These are phyloP conservation scores for Epistrophella euchroma DNA, from an alignment of 2,888 invertebrate genomes.

Conservation along the genomic window DNA sequence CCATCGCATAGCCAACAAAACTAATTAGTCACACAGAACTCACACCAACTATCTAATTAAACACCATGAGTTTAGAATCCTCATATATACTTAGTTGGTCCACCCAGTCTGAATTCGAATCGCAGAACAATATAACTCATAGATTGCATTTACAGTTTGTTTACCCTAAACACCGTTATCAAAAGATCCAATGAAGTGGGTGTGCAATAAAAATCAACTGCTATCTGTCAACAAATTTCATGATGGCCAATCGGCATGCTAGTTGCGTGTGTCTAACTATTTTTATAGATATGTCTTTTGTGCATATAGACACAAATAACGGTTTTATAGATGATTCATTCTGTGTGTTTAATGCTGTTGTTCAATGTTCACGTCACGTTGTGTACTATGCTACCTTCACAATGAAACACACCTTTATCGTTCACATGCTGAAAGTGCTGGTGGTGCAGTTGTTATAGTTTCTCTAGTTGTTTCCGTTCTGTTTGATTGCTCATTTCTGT, in stretches of 20 bases:
- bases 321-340: constrained; percentile 11
- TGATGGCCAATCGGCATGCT: constrained; percentile 1
- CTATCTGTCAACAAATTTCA: constrained; percentile 52
- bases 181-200: constrained; percentile 35
- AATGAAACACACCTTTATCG: neutral
- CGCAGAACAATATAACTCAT: neutral
- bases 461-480: constrained; percentile 47
- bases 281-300: neutral
- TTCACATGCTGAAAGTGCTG: neutral
- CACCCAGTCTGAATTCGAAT: no score
- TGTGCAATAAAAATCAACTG: constrained; percentile 47
- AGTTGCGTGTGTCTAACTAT: constrained; percentile 11
- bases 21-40: constrained; percentile 51
- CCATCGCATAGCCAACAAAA: constrained; percentile 1
- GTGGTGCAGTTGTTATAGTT: constrained; percentile 20
- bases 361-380: constrained; percentile 11
- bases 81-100: no score
- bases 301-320: neutral
- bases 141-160: constrained; percentile 26
- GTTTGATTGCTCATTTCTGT: constrained; percentile 52
- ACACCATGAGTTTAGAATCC: neutral
- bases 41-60: constrained; percentile 37
- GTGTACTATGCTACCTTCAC: no score
- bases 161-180: constrained; percentile 37
- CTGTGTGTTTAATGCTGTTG: constrained; percentile 3